Evolutionary conservation across 2,797 vertebrate species (phyloP).

Genomic region (Pangasius djambal): DNA sequence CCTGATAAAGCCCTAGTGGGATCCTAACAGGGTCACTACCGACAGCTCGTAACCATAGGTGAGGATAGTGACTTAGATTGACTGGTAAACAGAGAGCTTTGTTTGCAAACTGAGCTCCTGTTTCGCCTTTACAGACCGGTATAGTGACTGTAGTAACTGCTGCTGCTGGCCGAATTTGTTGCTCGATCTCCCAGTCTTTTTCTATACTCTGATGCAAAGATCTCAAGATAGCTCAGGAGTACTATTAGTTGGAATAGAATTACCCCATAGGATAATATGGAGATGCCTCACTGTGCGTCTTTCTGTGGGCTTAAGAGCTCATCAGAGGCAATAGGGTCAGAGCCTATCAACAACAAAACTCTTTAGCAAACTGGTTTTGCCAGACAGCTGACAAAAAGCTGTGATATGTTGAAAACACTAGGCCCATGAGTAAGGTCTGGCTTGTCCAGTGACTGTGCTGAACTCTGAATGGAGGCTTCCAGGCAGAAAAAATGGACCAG

Average conservation of each 20-base stretch:
- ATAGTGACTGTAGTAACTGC: background rate
- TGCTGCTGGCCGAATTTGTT: background rate
- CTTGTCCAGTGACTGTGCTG: conserved; percentile 70
- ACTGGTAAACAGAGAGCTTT: background rate
- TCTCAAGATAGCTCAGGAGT: background rate
- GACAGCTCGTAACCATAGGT: background rate
- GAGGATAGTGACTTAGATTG: background rate
- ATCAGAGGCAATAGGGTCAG: background rate
- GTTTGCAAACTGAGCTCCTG: background rate
- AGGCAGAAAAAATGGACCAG: conserved; percentile 70
- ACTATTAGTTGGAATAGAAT: background rate
- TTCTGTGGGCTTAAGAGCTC: background rate
- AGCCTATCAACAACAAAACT: background rate
- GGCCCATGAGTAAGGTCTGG: conserved; percentile 67
- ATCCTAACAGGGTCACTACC: background rate
- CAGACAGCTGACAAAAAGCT: conserved; percentile 48
- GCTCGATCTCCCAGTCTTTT: background rate
- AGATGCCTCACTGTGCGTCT: background rate
- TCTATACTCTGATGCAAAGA: background rate
- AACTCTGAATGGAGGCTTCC: conserved; percentile 75
- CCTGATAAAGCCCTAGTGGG: background rate
- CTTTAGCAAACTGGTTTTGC: conserved; percentile 15
- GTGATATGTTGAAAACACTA: conserved; percentile 47
- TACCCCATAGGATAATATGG: background rate
- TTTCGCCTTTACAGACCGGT: background rate